Percentiles rank a stretch among this genome's conserved stretches.
Evolutionary conservation across 2,113 vertebrate genomes (phyloP).

Genomic region (Lampris megalopsis): DNA sequence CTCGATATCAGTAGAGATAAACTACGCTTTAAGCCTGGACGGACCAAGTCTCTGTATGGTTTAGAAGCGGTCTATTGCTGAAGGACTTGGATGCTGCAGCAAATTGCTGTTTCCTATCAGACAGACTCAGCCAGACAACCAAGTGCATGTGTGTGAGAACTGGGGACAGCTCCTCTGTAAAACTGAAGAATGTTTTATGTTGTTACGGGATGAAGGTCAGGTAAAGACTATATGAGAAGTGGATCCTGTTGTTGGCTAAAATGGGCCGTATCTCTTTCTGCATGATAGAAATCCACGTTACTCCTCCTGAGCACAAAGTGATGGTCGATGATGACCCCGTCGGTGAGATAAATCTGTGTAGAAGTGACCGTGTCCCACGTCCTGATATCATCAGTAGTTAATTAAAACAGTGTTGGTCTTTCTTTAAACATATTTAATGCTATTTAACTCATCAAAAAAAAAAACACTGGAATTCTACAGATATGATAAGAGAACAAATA

Average conservation of each 20-base stretch:
- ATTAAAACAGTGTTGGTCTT: slow-evolving; percentile 38
- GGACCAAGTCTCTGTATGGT: background rate
- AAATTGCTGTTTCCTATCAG: background rate
- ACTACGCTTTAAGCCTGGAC: slow-evolving; percentile 46
- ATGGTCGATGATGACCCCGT: slow-evolving; percentile 5
- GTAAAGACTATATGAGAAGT: background rate
- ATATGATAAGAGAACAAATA: slow-evolving; percentile 32
- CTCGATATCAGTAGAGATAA: slow-evolving; percentile 65
- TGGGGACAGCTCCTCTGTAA: slow-evolving; percentile 12
- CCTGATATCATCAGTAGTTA: slow-evolving; percentile 51
- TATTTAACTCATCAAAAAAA: slow-evolving; percentile 76
- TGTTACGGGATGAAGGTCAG: slow-evolving; percentile 29
- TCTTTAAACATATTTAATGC: slow-evolving; percentile 67
- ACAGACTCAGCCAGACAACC: slow-evolving; percentile 27
- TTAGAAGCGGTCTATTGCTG: slow-evolving; percentile 22
- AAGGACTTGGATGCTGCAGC: slow-evolving; percentile 27
- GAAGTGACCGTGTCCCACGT: background rate
- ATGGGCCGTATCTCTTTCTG: slow-evolving; percentile 22
- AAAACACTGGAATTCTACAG: slow-evolving; percentile 79
- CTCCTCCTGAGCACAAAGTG: background rate
- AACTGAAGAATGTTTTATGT: slow-evolving; percentile 18
- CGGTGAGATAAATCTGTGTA: slow-evolving; percentile 11
- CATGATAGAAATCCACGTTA: slow-evolving; percentile 6
- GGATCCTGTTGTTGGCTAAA: slow-evolving; percentile 22
- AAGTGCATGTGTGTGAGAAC: slow-evolving; percentile 24